phyloP scores from a whole-genome alignment of 2,797 vertebrate genomes.

The Enoplosus armatus region DNA sequence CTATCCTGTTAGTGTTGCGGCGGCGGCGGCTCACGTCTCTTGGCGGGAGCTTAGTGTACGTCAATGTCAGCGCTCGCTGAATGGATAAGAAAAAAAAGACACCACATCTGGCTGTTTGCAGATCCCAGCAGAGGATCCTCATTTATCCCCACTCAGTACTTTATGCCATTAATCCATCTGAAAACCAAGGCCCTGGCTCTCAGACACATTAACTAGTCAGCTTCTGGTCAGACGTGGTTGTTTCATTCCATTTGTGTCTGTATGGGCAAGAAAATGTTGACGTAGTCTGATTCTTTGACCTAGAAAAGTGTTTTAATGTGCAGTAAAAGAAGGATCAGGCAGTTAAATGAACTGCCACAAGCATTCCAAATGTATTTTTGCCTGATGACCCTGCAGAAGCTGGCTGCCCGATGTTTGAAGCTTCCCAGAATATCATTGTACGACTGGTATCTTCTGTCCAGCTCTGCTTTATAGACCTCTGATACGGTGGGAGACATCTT shows the following conservation, averaged over 20 bases:
- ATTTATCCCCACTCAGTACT: constrained; percentile 48
- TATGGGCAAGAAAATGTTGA: not conserved
- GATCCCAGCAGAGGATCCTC: constrained; percentile 26
- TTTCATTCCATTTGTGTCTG: not conserved
- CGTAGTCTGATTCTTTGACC: too few relatives aligned
- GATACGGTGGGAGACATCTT: too few relatives aligned
- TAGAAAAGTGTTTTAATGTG: too few relatives aligned
- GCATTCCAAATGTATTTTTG: too few relatives aligned
- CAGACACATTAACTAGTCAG: not conserved
- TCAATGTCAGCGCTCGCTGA: constrained; percentile 50
- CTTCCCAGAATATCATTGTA: too few relatives aligned
- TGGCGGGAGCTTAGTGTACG: constrained; percentile 52
- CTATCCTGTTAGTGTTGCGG: constrained; percentile 42
- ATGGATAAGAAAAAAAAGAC: constrained; percentile 36
- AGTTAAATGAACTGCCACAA: too few relatives aligned
- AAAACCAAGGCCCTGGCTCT: constrained; percentile 48
- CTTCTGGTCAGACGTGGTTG: not conserved
- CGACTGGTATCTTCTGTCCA: too few relatives aligned
- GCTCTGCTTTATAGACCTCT: too few relatives aligned
- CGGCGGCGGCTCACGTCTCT: constrained; percentile 23
- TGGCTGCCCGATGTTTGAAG: too few relatives aligned
- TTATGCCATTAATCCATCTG: constrained; percentile 60
- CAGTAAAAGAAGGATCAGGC: too few relatives aligned
- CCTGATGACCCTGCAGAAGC: too few relatives aligned
- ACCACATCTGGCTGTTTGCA: constrained; percentile 36